phyloP scores from a whole-genome alignment of 2,888 invertebrate genomes.

The Dinocampus coccinellae region DNA sequence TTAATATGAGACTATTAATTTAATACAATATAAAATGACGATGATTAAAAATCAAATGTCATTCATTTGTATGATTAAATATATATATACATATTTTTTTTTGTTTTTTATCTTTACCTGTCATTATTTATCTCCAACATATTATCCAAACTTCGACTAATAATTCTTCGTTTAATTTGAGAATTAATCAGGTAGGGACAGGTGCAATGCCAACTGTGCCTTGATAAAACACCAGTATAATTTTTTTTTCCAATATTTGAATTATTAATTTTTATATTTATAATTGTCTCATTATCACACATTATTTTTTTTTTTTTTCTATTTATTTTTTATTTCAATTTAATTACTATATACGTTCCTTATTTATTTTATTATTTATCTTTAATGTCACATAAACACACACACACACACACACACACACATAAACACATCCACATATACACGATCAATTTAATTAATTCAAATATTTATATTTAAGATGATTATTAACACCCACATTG shows the following conservation, averaged over 20 bases:
- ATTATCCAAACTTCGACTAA: conserved; percentile 55
- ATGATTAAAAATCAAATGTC: no score
- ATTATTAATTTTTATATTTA: conserved; percentile 39
- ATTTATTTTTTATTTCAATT: background rate
- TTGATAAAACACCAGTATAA: conserved; percentile 57
- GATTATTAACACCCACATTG: no score
- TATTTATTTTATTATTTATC: background rate
- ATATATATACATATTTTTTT: no score
- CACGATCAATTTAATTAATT: background rate
- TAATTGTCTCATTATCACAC: no score
- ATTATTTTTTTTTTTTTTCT: conserved; percentile 34
- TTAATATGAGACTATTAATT: no score
- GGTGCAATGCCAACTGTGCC: conserved; percentile 66
- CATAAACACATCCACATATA: no score
- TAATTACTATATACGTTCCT: background rate
- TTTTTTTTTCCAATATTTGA: conserved; percentile 48
- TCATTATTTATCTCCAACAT: conserved; percentile 53
- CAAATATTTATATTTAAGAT: background rate
- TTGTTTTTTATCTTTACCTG: conserved; percentile 40
- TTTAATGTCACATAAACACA: background rate
- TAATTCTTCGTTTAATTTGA: conserved; percentile 27
- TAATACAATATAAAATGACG: no score
- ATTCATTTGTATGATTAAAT: no score
- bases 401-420: no score
- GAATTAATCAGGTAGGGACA: conserved; percentile 58